These are phyloP conservation scores for Amia ocellicauda DNA, from an alignment of 2,113 vertebrate species.

Conservation along the genomic window DNA sequence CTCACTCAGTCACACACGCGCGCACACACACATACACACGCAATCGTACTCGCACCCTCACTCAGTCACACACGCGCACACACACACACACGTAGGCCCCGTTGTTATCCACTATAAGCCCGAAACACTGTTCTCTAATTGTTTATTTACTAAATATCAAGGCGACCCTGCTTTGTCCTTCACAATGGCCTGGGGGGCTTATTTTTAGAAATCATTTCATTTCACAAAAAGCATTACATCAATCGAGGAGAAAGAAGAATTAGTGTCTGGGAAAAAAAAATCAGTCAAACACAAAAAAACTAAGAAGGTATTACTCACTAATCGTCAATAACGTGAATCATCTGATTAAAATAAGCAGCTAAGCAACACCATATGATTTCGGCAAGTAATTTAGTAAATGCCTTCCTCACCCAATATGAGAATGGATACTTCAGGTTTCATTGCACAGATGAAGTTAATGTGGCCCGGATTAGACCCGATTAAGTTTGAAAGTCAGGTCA, in stretches of 20 bases:
- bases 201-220: slow-evolving; percentile 36
- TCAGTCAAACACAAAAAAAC: slow-evolving; percentile 9
- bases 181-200: not conserved
- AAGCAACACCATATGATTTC: slow-evolving; percentile 74
- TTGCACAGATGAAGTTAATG: slow-evolving; percentile 79
- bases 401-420: slow-evolving; percentile 72
- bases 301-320: slow-evolving; percentile 51
- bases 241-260: slow-evolving; percentile 23
- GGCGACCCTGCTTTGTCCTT: slow-evolving; percentile 17
- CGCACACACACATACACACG: not conserved
- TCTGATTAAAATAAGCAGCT: slow-evolving; percentile 76
- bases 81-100: not conserved
- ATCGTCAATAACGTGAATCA: slow-evolving; percentile 66
- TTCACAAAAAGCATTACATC: slow-evolving; percentile 34
- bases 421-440: slow-evolving; percentile 76
- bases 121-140: not conserved
- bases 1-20: no score
- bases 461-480: slow-evolving; percentile 80
- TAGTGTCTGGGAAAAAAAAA: slow-evolving; percentile 23
- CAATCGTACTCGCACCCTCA: not conserved
- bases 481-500: slow-evolving; percentile 78
- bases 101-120: not conserved
- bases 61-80: not conserved
- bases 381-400: slow-evolving; percentile 83
- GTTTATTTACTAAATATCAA: slow-evolving; percentile 5